Percentiles rank a stretch among this genome's conserved stretches.
Evolutionary conservation across 1,140 invertebrate genomes (phyloP).

Genomic region (Sycophila sp.): DNA sequence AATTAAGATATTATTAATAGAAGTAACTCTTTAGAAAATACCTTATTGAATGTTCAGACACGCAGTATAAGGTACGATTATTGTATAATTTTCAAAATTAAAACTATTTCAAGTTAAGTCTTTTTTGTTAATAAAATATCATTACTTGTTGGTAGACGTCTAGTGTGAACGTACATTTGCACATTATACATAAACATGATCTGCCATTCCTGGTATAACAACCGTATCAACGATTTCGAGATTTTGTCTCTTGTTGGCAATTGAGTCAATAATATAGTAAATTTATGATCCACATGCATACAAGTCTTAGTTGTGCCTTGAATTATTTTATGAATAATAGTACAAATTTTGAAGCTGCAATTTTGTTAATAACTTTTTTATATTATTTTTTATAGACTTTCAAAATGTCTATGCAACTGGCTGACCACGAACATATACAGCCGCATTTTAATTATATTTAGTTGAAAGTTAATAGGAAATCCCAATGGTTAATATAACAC

Average conservation of each 20-base stretch:
- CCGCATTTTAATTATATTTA: neutral
- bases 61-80: slow-evolving; percentile 40
- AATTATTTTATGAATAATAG: slow-evolving; percentile 39
- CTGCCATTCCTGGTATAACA: slow-evolving; percentile 33
- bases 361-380: slow-evolving; percentile 24
- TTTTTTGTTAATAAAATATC: slow-evolving; percentile 38
- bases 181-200: slow-evolving; percentile 32
- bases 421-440: neutral
- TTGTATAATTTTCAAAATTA: slow-evolving; percentile 43
- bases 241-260: slow-evolving; percentile 20
- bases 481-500: neutral
- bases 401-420: slow-evolving; percentile 1
- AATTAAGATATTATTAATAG: slow-evolving; percentile 43
- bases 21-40: slow-evolving; percentile 40
- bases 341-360: slow-evolving; percentile 35
- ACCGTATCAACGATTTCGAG: slow-evolving; percentile 8
- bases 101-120: slow-evolving; percentile 40
- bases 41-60: slow-evolving; percentile 39
- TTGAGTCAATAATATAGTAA: slow-evolving; percentile 15
- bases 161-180: slow-evolving; percentile 31
- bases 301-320: slow-evolving; percentile 36
- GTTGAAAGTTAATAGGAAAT: neutral
- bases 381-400: slow-evolving; percentile 9
- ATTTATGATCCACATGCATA: slow-evolving; percentile 25
- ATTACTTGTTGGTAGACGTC: slow-evolving; percentile 40